Evolutionary conservation across 2,888 invertebrate species (phyloP), one percentile per base, ranked within the genome.

Genomic region (Ormyrus pomaceus): DNA sequence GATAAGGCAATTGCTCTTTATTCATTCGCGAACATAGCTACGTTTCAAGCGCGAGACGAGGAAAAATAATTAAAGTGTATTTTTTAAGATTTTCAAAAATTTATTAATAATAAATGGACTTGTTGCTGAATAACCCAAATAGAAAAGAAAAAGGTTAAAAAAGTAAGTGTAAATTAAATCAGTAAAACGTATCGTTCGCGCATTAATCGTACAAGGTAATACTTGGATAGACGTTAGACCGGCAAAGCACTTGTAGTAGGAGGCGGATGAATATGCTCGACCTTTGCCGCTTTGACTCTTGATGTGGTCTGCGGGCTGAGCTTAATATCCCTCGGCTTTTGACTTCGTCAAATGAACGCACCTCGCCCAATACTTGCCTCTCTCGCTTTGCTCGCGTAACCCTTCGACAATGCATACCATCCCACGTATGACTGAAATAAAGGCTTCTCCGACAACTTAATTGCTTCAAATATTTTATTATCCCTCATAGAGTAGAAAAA

Each of bases 301-400:
- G 90, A 89, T 90, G 90, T 90, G 89, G 90, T 90, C 88, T 89
- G 87, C 86, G 88, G 89, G 85, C 83, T 86, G 85, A 56, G 88
- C 88, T 89, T 90, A 90, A 90, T 90, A 90, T 89, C 87, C 86
- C 87, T 87, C 85, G 86, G 86, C 88, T 87, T 86, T 89, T 86
- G 87, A 88, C 89, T 87, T 89, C 86, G 86, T 88, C 89, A 88
- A 89, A 90, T 89, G 89, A 89, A 86, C 86, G 87, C 85, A 86
- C 86, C 85, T 87, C 86, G 84, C 86, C 77, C 86, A 85, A 86
- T 85, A 84, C 85, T 85, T 83, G 83, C 83, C 85, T 87, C 19
- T 19, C 85, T 86, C 85, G 10, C 76, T 66, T 61, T 66, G 7
- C 53, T 19, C 48, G 68, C 69, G 72, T 50, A 53, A 51, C 83